phyloP scores from a whole-genome alignment of 2,888 invertebrate genomes.

The Cyaniris semiargus region DNA sequence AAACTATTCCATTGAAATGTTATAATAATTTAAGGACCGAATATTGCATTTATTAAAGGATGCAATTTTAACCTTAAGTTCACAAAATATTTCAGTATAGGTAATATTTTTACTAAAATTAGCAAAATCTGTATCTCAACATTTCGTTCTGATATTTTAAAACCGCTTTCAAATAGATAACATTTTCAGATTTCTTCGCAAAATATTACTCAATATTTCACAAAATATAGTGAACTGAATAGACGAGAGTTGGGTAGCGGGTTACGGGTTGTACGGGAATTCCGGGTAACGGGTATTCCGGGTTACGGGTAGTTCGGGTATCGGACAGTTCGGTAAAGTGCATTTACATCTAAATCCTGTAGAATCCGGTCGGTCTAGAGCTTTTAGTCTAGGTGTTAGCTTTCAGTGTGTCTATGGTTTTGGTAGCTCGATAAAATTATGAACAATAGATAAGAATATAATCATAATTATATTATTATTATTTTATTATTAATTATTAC shows the following conservation, averaged over 20 bases:
- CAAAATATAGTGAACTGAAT: constrained; percentile 12
- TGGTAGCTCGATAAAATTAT: not conserved
- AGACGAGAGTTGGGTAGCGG: constrained; percentile 11
- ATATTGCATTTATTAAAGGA: too few relatives aligned
- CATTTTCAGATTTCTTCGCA: constrained; percentile 15
- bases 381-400: not conserved
- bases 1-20: too few relatives aligned
- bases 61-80: too few relatives aligned
- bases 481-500: too few relatives aligned
- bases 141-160: not conserved
- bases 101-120: not conserved
- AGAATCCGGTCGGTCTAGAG: not conserved
- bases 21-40: too few relatives aligned
- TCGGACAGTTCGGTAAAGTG: constrained; percentile 1
- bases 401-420: too few relatives aligned
- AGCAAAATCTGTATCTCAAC: not conserved
- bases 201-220: constrained; percentile 16
- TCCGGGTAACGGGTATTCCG: not conserved
- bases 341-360: constrained; percentile 25
- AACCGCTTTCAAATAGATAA: not conserved
- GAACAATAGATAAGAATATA: not conserved
- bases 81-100: not conserved
- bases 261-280: not conserved
- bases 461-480: too few relatives aligned
- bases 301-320: not conserved